These are phyloP conservation scores for Amblyteles armatorius DNA, from an alignment of 2,888 invertebrate genomes.

Conservation along the genomic window DNA sequence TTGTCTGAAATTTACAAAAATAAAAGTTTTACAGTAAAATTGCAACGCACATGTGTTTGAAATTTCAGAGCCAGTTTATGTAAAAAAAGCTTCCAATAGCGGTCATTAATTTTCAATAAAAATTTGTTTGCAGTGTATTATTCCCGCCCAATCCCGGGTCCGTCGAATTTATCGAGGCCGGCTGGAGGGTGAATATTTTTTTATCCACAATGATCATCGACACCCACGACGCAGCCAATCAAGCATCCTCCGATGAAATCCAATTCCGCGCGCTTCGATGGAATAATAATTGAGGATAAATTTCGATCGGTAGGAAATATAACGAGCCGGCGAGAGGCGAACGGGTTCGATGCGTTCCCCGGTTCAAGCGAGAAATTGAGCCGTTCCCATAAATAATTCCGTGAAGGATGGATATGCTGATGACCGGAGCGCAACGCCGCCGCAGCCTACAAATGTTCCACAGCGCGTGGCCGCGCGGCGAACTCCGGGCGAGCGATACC, in stretches of 20 bases:
- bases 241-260: conserved; percentile 39
- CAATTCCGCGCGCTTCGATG: conserved; percentile 22
- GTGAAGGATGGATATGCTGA: conserved; percentile 46
- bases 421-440: conserved; percentile 18
- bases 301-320: conserved; percentile 41
- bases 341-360: conserved; percentile 21
- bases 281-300: conserved; percentile 57
- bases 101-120: too few species aligned
- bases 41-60: too few species aligned
- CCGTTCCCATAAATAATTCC: conserved; percentile 62
- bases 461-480: conserved; percentile 30
- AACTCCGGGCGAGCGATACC: conserved; percentile 47
- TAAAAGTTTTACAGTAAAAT: too few species aligned
- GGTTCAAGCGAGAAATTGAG: conserved; percentile 58
- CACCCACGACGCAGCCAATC: conserved; percentile 47
- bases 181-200: not conserved
- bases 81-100: too few species aligned
- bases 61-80: too few species aligned
- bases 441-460: not conserved
- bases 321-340: conserved; percentile 33
- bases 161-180: not conserved
- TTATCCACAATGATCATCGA: not conserved
- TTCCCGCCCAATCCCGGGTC: not conserved
- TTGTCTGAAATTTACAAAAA: too few species aligned
- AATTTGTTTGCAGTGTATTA: not conserved